phyloP scores from a whole-genome alignment of 2,797 vertebrate genomes.

The Anolis apletophallus region DNA sequence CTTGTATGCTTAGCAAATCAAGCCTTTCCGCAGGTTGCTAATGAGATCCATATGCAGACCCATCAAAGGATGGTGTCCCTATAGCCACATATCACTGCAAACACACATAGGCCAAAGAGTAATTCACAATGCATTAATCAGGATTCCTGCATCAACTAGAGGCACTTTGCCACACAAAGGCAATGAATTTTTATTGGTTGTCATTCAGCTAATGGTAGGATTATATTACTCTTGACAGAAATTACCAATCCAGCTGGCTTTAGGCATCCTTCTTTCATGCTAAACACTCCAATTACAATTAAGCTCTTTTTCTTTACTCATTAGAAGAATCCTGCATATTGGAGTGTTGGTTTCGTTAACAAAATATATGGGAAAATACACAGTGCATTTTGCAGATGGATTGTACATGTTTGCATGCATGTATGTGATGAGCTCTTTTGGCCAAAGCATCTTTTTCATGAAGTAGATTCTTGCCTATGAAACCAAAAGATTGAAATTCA shows the following conservation, averaged over 20 bases:
- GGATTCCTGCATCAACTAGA: conserved; percentile 60
- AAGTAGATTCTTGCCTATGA: neutral
- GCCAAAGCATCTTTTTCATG: neutral
- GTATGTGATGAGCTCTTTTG: neutral
- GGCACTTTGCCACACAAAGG: conserved; percentile 45
- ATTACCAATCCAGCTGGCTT: conserved; percentile 61
- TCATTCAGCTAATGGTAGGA: conserved; percentile 63
- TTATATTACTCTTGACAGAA: conserved; percentile 61
- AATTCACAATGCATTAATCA: conserved; percentile 59
- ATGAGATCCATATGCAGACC: conserved; percentile 55
- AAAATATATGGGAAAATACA: neutral
- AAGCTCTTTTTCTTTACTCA: conserved; percentile 27
- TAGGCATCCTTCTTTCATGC: conserved; percentile 37
- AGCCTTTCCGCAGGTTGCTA: conserved; percentile 36
- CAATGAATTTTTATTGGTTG: conserved; percentile 56
- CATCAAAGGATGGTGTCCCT: conserved; percentile 47
- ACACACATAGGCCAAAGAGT: conserved; percentile 39
- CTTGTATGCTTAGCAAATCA: conserved; percentile 56
- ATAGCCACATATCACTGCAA: conserved; percentile 46
- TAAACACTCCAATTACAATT: conserved; percentile 44
- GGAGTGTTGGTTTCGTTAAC: neutral
- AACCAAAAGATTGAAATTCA: neutral
- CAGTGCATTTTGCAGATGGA: neutral
- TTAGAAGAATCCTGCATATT: conserved; percentile 1
- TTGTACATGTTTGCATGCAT: neutral